Base-by-base conservation (phyloP, 2,797 vertebrate species). In the Cephalopachus bancanus region DNA sequence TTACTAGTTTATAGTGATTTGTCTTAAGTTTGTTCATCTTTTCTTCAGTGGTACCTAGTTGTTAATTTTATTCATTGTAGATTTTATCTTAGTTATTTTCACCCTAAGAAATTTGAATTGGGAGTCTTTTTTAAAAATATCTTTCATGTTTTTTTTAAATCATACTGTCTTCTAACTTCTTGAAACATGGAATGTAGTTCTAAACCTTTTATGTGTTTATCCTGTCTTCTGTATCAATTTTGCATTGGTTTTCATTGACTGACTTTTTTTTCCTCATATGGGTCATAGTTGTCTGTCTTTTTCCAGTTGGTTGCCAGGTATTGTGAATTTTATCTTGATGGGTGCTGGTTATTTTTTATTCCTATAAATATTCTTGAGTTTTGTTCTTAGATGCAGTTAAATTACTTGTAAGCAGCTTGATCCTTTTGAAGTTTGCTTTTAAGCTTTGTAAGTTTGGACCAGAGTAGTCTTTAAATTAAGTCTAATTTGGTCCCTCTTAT, bases 341-440 rank as follows among this genome's bases (percentile, higher is more conserved):
- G 49, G 15, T 75, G 24, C 57, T 90, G 12, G 20, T 16, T 71
- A 69, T 81, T 86, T 91, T 83, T 94, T 72, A 78, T 89, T 92
- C 28, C n/a, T 1, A 0, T 72, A 83, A 86, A 51, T 91, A 44
- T 72, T 89, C 49, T 89, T 64, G n/a, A 74, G 12, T n/a, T 94
- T 83, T 97, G 20, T 87, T 65, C 30, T 90, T n/a, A 57, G n/a
- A 65, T 69, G 28, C 1, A 74, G 19, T 67, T 90, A 83, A 71
- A 87, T 93, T 76, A 72, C 53, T 93, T 93, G 24, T 79, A 59
- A 92, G 79, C 55, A 79, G 5, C 44, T 88, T 90, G 87, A 59
- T 80, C 67, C 67, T 94, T 80, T 86, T 53, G 28, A 74, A n/a
- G 19, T 72, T 95, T 76, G 51, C 71, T 65, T 89, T 89, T 81